Conservation (phyloP, 1,140 invertebrate genomes). For the Pteromalus puparum region DNA sequence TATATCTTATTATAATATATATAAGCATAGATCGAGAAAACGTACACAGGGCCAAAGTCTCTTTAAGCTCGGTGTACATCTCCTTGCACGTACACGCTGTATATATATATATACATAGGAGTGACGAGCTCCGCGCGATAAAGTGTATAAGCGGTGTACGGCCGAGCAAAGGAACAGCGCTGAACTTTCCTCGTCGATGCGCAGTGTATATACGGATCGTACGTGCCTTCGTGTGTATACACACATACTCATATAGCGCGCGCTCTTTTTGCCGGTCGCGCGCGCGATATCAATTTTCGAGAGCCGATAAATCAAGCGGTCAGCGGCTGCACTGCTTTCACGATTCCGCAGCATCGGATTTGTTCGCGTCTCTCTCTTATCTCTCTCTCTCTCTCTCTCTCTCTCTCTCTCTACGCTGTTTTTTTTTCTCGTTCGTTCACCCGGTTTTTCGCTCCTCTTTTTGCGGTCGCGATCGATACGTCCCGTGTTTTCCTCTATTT, state of each 20-base stretch:
- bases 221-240: background rate
- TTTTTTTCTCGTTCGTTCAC: background rate
- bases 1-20: slow-evolving; percentile 45
- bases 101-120: background rate
- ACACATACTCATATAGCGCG: background rate
- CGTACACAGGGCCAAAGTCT: background rate
- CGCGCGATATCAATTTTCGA: slow-evolving; percentile 59
- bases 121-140: background rate
- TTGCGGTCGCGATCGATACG: background rate
- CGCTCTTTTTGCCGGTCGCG: background rate
- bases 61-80: background rate
- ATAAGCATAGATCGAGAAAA: slow-evolving; percentile 34
- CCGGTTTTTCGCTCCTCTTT: background rate
- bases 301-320: slow-evolving; percentile 61
- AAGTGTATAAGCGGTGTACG: background rate
- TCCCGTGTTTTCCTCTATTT: background rate
- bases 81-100: background rate
- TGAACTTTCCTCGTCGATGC: background rate
- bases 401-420: background rate
- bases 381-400: background rate
- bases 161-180: background rate
- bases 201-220: background rate
- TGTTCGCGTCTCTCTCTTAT: background rate
- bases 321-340: slow-evolving; percentile 32
- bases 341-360: slow-evolving; percentile 28